A percentile compares a stretch with the other conserved stretches of the same genome.
phyloP scores from a whole-genome alignment of 2,113 vertebrate genomes.

The Tachycineta bicolor region DNA sequence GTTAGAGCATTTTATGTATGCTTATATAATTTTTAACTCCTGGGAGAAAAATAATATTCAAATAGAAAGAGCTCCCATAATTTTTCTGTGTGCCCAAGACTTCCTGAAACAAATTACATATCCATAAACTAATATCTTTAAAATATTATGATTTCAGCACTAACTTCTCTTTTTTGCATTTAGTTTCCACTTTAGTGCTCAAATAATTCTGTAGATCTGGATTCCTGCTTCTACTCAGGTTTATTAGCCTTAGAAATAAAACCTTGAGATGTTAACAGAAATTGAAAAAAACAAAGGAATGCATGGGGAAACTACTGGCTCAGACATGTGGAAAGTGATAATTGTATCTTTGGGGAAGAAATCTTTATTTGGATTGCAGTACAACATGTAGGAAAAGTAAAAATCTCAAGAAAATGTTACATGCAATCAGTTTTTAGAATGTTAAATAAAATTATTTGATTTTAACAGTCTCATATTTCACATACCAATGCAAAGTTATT shows the following conservation, averaged over 20 bases:
- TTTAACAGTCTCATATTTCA: neutral
- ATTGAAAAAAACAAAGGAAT: neutral
- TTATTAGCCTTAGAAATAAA: neutral
- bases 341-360: neutral
- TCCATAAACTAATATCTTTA: neutral
- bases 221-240: neutral
- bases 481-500: neutral
- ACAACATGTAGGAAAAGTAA: neutral
- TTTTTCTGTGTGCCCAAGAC: neutral
- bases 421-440: neutral
- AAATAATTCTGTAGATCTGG: neutral
- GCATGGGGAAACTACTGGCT: neutral
- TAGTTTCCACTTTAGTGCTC: neutral
- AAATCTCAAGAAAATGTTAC: neutral
- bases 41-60: neutral
- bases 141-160: neutral
- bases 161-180: neutral
- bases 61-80: neutral
- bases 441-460: neutral
- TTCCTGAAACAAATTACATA: neutral
- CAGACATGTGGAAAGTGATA: neutral
- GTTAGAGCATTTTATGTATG: neutral
- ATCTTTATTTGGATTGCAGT: neutral
- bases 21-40: neutral
- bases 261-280: neutral